Percentiles rank a stretch among this genome's conserved stretches.
Evolutionary conservation across 2,888 invertebrate species (phyloP).

Genomic region (Cephus sareptanus): DNA sequence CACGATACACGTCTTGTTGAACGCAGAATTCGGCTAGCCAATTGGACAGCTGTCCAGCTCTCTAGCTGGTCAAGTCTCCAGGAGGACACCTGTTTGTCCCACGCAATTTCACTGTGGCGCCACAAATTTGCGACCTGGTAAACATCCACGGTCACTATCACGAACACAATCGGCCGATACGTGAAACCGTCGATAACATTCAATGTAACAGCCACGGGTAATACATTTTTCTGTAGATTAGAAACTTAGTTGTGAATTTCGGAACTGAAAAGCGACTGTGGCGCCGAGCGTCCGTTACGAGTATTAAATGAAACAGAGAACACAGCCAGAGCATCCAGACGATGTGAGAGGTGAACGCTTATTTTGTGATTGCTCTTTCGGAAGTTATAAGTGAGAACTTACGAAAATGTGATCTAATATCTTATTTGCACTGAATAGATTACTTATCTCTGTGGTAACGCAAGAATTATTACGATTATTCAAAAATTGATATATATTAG

Average conservation of each 20-base stretch:
- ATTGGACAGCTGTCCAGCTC: background rate
- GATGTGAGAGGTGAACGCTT: background rate
- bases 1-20: background rate
- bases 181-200: background rate
- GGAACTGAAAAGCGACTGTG: background rate
- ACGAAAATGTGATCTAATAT: background rate
- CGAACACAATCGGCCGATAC: background rate
- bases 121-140: background rate
- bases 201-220: background rate
- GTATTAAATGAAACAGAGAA: background rate
- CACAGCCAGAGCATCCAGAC: background rate
- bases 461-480: background rate
- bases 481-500: background rate
- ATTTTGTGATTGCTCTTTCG: background rate
- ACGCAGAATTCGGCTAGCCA: background rate
- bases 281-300: background rate
- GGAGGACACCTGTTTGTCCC: background rate
- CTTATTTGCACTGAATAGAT: background rate
- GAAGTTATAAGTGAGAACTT: background rate
- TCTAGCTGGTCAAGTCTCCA: background rate
- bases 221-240: background rate
- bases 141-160: background rate
- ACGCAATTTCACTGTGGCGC: background rate
- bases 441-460: background rate
- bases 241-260: background rate